Percentiles rank a stretch among this genome's conserved stretches.
phyloP scores from a whole-genome alignment of 2,797 vertebrate genomes.

The Mus caroli region DNA sequence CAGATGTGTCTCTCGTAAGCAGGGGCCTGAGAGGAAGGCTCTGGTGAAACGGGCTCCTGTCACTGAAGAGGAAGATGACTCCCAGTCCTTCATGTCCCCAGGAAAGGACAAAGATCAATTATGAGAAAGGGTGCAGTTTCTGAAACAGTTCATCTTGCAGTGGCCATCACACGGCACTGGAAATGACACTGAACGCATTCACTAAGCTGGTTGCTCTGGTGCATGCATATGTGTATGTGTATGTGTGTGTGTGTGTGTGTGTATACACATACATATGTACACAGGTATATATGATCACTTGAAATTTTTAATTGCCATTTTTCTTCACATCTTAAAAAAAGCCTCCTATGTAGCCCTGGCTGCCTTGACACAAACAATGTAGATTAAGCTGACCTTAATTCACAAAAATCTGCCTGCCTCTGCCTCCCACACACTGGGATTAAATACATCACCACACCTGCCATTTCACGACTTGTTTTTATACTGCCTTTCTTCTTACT shows the following conservation, averaged over 20 bases:
- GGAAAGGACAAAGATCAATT: not conserved
- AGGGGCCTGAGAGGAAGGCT: not conserved
- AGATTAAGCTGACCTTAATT: too few species aligned
- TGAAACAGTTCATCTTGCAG: not conserved
- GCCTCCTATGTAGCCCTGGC: not conserved
- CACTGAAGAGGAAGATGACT: not conserved
- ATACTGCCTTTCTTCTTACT: not conserved
- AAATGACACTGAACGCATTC: not conserved
- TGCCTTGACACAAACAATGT: not conserved
- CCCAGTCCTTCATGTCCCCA: not conserved
- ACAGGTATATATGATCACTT: not conserved
- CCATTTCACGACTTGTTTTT: not conserved
- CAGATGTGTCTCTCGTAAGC: not conserved
- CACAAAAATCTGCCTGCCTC: not conserved
- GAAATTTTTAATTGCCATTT: not conserved
- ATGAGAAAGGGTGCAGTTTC: not conserved
- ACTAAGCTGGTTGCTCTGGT: too few species aligned
- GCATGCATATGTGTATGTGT: not conserved
- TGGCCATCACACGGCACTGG: rapidly evolving
- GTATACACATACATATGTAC: not conserved
- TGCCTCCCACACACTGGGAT: not conserved
- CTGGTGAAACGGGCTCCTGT: not conserved
- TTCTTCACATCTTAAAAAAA: not conserved
- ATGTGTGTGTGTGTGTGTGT: too few species aligned
- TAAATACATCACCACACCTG: not conserved